Conservation (phyloP, 2,797 vertebrate species). For the Dallia pectoralis region DNA sequence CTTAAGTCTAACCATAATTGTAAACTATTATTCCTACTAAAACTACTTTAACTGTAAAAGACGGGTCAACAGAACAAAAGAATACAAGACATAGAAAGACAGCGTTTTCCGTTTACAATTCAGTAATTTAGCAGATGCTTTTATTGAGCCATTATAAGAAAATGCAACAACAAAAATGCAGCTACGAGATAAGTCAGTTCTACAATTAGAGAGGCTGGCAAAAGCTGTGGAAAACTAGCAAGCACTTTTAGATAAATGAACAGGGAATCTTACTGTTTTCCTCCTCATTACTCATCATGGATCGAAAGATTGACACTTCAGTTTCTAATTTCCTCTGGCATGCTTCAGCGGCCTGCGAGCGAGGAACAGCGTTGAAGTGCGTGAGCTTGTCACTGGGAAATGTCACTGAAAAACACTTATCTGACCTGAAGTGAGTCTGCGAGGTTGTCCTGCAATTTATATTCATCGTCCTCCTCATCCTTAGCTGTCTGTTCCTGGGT, state of each 20-base stretch:
- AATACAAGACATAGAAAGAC: too few species aligned
- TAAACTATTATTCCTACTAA: too few species aligned
- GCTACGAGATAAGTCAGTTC: background rate
- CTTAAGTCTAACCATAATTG: too few species aligned
- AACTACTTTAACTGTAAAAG: too few species aligned
- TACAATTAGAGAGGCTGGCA: background rate
- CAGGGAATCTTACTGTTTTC: conserved; percentile 72
- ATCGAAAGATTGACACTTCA: conserved; percentile 82
- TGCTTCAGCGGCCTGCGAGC: conserved; percentile 74
- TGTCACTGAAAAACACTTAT: background rate
- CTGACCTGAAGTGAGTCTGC: conserved; percentile 80
- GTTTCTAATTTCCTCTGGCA: conserved; percentile 80
- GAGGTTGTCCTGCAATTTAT: conserved; percentile 64
- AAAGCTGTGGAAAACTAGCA: background rate
- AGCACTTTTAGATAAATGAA: background rate
- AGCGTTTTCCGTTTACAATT: too few species aligned
- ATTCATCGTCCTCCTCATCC: conserved; percentile 66
- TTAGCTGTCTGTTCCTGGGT: conserved; percentile 73
- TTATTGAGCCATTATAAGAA: too few species aligned
- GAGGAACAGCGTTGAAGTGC: background rate
- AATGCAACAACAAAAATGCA: too few species aligned
- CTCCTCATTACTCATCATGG: conserved; percentile 80
- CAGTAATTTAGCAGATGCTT: too few species aligned
- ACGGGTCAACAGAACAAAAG: too few species aligned
- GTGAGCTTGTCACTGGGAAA: background rate